These are phyloP conservation scores for Neodon shergylaensis DNA, from an alignment of 2,113 vertebrate species.

Conservation along the genomic window DNA sequence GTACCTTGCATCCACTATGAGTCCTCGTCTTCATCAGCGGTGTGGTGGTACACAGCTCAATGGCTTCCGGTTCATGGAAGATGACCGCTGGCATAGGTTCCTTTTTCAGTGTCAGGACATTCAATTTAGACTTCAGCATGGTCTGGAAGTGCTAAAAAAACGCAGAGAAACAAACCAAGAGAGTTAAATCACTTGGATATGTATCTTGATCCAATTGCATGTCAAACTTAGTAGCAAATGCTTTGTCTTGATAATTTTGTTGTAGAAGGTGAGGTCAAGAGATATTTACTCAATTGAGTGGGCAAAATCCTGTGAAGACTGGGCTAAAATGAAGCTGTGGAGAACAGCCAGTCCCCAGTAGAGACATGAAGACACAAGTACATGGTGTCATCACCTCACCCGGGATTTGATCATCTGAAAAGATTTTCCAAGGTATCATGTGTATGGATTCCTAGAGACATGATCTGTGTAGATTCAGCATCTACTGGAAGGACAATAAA, in stretches of 20 bases:
- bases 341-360: not conserved
- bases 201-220: rapidly evolving
- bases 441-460: not conserved
- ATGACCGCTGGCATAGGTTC: constrained; percentile 97
- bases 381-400: rapidly evolving
- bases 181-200: not conserved
- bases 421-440: not conserved
- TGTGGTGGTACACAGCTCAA: constrained; percentile 96
- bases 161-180: constrained; percentile 46
- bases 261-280: not conserved
- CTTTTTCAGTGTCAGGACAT: constrained; percentile 97
- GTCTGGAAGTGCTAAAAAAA: constrained; percentile 97
- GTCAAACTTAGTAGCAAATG: not conserved
- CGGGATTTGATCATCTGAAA: not conserved
- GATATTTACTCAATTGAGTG: not conserved
- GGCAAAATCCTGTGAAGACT: not conserved
- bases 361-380: not conserved
- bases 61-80: constrained; percentile 98
- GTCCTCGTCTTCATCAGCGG: constrained; percentile 92
- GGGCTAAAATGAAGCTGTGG: not conserved
- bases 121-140: constrained; percentile 99
- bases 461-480: not conserved
- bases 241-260: not conserved
- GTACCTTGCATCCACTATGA: constrained; percentile 97
- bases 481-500: not conserved